Evolutionary conservation across 2,888 invertebrate genomes (phyloP).

Genomic region (Volucella inflata): DNA sequence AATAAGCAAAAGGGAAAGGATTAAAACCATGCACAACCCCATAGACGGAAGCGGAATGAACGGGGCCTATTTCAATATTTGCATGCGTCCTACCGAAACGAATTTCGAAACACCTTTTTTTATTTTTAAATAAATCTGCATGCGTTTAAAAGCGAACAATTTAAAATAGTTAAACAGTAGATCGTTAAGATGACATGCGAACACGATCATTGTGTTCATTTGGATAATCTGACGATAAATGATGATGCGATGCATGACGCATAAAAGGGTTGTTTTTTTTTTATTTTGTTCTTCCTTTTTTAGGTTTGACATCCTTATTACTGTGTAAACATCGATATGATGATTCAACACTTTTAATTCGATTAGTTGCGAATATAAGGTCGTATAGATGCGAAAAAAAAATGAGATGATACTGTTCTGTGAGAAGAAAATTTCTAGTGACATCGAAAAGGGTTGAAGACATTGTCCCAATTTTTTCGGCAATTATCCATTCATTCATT

Average conservation of each 20-base stretch:
- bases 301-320: slow-evolving; percentile 70
- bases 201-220: slow-evolving; percentile 67
- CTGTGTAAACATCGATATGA: slow-evolving; percentile 69
- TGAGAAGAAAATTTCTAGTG: slow-evolving; percentile 2
- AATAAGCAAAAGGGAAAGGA: slow-evolving; percentile 56
- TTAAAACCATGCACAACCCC: slow-evolving; percentile 30
- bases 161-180: slow-evolving; percentile 47
- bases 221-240: slow-evolving; percentile 76
- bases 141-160: slow-evolving; percentile 31
- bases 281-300: slow-evolving; percentile 2
- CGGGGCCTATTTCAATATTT: slow-evolving; percentile 69
- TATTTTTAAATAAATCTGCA: slow-evolving; percentile 59
- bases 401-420: background rate
- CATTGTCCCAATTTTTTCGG: slow-evolving; percentile 39
- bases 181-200: slow-evolving; percentile 65
- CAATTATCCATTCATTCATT: slow-evolving; percentile 66
- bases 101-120: slow-evolving; percentile 69
- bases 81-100: slow-evolving; percentile 68
- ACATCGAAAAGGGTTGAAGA: slow-evolving; percentile 59
- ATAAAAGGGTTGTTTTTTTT: slow-evolving; percentile 61
- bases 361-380: slow-evolving; percentile 49
- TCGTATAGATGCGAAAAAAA: slow-evolving; percentile 9
- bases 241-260: slow-evolving; percentile 71
- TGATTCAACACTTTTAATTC: slow-evolving; percentile 74
- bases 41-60: slow-evolving; percentile 21